These are phyloP conservation scores for Struthidea cinerea DNA, from an alignment of 2,113 vertebrate species.

Conservation along the genomic window DNA sequence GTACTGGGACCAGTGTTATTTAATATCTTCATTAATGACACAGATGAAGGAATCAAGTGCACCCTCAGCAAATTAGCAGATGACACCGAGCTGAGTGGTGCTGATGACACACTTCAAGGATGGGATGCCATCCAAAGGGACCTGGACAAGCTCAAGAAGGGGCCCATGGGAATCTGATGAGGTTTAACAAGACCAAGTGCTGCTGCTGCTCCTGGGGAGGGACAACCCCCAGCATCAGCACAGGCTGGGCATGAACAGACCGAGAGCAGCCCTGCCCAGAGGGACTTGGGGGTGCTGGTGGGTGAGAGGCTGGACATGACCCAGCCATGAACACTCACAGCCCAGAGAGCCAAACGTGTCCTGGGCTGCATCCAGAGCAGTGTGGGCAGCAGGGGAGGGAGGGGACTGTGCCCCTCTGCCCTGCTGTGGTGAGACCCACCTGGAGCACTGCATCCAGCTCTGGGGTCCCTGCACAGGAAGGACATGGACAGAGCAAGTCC, in stretches of 20 bases:
- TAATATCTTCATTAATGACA: neutral
- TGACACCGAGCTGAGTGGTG: neutral
- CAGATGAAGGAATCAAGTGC: rapidly evolving
- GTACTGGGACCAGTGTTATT: neutral
- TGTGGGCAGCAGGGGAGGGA: neutral
- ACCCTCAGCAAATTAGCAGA: neutral
- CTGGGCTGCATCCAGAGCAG: neutral
- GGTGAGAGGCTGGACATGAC: neutral
- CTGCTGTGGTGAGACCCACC: neutral
- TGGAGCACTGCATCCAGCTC: neutral
- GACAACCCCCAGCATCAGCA: rapidly evolving
- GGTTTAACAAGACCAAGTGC: neutral
- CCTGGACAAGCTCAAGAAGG: neutral
- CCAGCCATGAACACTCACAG: neutral
- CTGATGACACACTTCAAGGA: neutral
- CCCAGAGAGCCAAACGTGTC: neutral
- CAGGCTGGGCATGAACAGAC: neutral
- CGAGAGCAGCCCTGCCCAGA: neutral
- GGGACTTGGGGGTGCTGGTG: neutral
- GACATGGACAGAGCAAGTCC: neutral
- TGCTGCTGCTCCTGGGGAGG: neutral
- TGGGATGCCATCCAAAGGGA: neutral
- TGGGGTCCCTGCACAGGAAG: neutral
- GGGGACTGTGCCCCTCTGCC: neutral
- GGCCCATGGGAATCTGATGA: neutral